A percentile compares a stretch with the other conserved stretches of the same genome.
These are phyloP conservation scores for Toxonevra muliebris DNA, from an alignment of 2,888 invertebrate species.

Conservation along the genomic window DNA sequence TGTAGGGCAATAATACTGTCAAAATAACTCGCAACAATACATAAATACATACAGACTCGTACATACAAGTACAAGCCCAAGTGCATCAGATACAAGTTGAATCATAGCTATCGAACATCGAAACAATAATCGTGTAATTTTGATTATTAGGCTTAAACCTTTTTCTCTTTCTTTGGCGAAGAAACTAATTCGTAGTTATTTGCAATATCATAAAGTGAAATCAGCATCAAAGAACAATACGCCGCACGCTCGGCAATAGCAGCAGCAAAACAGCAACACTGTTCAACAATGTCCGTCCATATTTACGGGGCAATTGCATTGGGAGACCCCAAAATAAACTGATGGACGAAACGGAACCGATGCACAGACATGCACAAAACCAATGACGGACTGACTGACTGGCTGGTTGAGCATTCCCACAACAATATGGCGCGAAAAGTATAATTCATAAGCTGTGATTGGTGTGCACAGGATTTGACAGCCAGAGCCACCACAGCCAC, in stretches of 20 bases:
- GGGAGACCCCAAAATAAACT: too few relatives aligned
- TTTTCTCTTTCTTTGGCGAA: constrained; percentile 13
- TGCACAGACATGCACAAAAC: not conserved
- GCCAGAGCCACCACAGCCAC: not conserved
- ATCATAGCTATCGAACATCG: not conserved
- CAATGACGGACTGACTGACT: too few relatives aligned
- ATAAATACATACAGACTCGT: not conserved
- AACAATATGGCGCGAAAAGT: constrained; percentile 53
- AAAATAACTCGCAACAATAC: too few relatives aligned
- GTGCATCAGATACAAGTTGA: not conserved
- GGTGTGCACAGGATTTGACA: constrained; percentile 15
- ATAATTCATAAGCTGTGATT: constrained; percentile 54
- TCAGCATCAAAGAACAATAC: constrained; percentile 35
- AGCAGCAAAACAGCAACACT: constrained; percentile 31
- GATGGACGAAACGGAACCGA: not conserved
- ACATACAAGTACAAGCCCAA: not conserved
- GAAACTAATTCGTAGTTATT: constrained; percentile 52
- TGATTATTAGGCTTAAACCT: constrained; percentile 38
- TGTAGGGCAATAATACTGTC: too few relatives aligned
- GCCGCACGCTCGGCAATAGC: constrained; percentile 28
- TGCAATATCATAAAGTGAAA: constrained; percentile 56
- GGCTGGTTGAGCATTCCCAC: constrained; percentile 49
- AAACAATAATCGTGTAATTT: constrained; percentile 17
- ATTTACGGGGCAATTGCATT: not conserved
- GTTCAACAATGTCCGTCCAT: constrained; percentile 40